phyloP scores from a whole-genome alignment of 2,797 vertebrate species.

The Alca torda region DNA sequence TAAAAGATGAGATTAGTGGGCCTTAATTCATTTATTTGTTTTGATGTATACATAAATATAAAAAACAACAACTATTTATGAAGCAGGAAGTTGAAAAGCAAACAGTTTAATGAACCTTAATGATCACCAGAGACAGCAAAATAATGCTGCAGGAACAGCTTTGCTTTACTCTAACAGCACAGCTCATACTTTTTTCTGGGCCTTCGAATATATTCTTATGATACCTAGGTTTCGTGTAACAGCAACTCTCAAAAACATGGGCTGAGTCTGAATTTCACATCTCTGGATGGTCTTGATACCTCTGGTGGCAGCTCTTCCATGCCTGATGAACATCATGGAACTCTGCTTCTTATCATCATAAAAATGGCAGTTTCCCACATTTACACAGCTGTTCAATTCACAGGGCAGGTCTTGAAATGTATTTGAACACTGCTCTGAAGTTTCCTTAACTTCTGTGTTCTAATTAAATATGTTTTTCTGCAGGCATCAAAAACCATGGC shows the following conservation, averaged over 20 bases:
- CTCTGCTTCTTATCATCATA: not conserved
- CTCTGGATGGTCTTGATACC: not conserved
- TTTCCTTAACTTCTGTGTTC: slow-evolving; percentile 1
- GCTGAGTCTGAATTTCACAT: not conserved
- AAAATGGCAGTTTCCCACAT: not conserved
- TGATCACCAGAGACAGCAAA: not conserved
- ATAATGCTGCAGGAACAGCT: not conserved
- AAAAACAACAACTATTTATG: not conserved
- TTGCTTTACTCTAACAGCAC: not conserved
- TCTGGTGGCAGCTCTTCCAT: not conserved
- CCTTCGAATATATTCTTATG: not conserved
- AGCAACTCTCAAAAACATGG: not conserved
- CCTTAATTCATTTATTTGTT: not conserved
- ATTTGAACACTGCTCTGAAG: slow-evolving; percentile 15
- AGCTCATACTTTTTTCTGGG: not conserved
- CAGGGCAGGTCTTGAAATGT: not conserved
- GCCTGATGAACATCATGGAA: not conserved
- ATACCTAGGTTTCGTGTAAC: not conserved
- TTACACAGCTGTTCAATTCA: slow-evolving; percentile 32
- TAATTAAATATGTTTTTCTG: slow-evolving; percentile 30
- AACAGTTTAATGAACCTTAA: not conserved
- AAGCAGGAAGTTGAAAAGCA: slow-evolving; percentile 18
- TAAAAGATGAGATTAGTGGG: not conserved
- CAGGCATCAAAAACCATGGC: slow-evolving; percentile 3
- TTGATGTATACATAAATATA: not conserved